Evolutionary conservation across 1,140 invertebrate species (phyloP), one percentile per base, ranked within the genome.

Genomic region (Odontomachus brunneus): DNA sequence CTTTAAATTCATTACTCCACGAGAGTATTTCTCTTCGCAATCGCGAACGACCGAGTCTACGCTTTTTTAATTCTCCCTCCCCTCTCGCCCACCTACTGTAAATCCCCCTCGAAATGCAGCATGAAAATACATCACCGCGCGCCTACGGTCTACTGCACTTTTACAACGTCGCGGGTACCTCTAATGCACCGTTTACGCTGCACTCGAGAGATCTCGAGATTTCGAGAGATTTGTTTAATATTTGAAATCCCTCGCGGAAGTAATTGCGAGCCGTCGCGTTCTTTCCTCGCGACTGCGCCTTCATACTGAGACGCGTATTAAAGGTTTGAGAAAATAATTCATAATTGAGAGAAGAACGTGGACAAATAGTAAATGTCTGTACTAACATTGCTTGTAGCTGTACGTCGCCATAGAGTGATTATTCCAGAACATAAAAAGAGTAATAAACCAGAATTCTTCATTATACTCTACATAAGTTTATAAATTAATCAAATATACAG

Each of bases 1-100:
- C 65, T 78, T 78, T 78, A 78, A 69, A 80, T 59, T 80, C 2
- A 17, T 44, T 78, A 57, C 63, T 44, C 12, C 51, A 17, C 12
- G 24, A n/a, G 12, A n/a, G 12, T 57, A 59, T 80, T 80, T 78
- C 15, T 57, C 26, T 19, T n/a, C 51, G 19, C 24, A 29, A 24
- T 26, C 24, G 38, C n/a, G 22, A 67, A 11, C 38, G 38, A 11
- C 38, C 7, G 14, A 57, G 57, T 80, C 38, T 55, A 55, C 51
- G n/a, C 38, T 44, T 59, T 71, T 59, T 48, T 57, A 44, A 67
- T 67, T 67, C 1, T 44, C 2, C 19, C 19, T 55, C 17, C 19
- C n/a, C n/a, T n/a, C n/a, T n/a, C n/a, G n/a, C n/a, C n/a, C n/a
- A n/a, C n/a, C n/a, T n/a, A 29, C 19, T 29, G 48, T 22, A 71